A percentile compares a stretch with the other conserved stretches of the same genome.
phyloP scores from a whole-genome alignment of 1,140 invertebrate species.

The Procambarus clarkii region DNA sequence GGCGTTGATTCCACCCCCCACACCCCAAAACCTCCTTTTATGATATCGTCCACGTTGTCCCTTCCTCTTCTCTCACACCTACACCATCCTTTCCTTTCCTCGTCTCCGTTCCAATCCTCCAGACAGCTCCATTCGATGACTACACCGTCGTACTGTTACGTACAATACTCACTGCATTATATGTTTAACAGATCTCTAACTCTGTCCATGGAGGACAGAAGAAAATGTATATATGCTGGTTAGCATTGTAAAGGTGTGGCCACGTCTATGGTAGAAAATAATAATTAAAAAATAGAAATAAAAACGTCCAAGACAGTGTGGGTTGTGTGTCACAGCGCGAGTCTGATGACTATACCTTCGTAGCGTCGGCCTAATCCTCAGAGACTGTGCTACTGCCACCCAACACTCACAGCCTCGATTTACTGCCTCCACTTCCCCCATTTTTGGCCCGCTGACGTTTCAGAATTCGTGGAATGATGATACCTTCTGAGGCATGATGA shows the following conservation, averaged over 20 bases:
- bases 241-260: too few relatives aligned
- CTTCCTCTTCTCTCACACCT: background rate
- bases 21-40: too few relatives aligned
- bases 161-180: background rate
- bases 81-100: slow-evolving; percentile 16
- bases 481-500: background rate
- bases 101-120: slow-evolving; percentile 3
- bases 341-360: slow-evolving; percentile 4
- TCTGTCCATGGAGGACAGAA: too few relatives aligned
- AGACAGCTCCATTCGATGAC: background rate
- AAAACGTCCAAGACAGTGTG: background rate
- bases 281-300: too few relatives aligned
- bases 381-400: slow-evolving; percentile 39
- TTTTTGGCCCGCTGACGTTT: slow-evolving; percentile 58
- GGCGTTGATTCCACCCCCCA: too few relatives aligned
- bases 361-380: background rate
- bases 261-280: too few relatives aligned
- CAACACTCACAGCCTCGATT: slow-evolving; percentile 48
- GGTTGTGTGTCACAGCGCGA: background rate
- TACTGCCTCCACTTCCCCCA: slow-evolving; percentile 31
- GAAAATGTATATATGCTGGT: too few relatives aligned
- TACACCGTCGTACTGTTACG: slow-evolving; percentile 22
- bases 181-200: too few relatives aligned
- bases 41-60: too few relatives aligned
- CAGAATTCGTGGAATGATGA: slow-evolving; percentile 53